A percentile compares a stretch with the other conserved stretches of the same genome.
Conservation (phyloP, 2,113 vertebrate species). For the Stegastes partitus region DNA sequence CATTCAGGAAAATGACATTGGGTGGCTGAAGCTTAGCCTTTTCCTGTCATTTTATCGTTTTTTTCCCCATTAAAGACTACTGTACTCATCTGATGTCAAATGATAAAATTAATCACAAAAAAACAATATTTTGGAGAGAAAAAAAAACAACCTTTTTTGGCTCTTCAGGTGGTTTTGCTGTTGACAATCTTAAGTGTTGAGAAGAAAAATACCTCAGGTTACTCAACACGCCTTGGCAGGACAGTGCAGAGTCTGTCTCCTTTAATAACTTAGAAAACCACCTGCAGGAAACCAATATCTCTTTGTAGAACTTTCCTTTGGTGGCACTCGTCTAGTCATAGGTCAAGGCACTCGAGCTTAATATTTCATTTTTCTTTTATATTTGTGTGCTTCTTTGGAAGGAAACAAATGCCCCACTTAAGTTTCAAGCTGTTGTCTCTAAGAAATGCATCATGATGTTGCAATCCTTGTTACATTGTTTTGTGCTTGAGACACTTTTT, state of each 20-base stretch:
- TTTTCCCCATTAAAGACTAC: neutral
- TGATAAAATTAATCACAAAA: slow-evolving; percentile 3
- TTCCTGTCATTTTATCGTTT: slow-evolving; percentile 13
- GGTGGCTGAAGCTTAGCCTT: neutral
- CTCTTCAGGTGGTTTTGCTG: slow-evolving; percentile 58
- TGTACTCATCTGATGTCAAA: slow-evolving; percentile 30
- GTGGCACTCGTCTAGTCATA: slow-evolving; percentile 30
- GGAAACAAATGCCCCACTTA: slow-evolving; percentile 23
- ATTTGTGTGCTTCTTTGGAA: slow-evolving; percentile 34
- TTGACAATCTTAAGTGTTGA: slow-evolving; percentile 73
- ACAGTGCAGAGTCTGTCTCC: slow-evolving; percentile 15
- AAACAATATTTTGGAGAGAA: neutral
- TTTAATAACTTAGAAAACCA: slow-evolving; percentile 16
- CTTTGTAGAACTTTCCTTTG: slow-evolving; percentile 27
- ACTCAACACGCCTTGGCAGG: slow-evolving; percentile 28
- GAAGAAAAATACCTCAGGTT: slow-evolving; percentile 59
- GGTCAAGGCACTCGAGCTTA: neutral
- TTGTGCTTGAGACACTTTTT: slow-evolving; percentile 57
- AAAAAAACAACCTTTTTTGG: slow-evolving; percentile 15
- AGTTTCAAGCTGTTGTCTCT: slow-evolving; percentile 26
- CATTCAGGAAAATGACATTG: slow-evolving; percentile 6
- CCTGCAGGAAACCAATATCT: slow-evolving; percentile 31
- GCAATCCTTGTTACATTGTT: slow-evolving; percentile 39
- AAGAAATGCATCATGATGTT: slow-evolving; percentile 38
- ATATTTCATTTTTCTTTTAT: slow-evolving; percentile 28